Evolutionary conservation across 2,797 vertebrate species (phyloP).

Genomic region (Mus spretus): DNA sequence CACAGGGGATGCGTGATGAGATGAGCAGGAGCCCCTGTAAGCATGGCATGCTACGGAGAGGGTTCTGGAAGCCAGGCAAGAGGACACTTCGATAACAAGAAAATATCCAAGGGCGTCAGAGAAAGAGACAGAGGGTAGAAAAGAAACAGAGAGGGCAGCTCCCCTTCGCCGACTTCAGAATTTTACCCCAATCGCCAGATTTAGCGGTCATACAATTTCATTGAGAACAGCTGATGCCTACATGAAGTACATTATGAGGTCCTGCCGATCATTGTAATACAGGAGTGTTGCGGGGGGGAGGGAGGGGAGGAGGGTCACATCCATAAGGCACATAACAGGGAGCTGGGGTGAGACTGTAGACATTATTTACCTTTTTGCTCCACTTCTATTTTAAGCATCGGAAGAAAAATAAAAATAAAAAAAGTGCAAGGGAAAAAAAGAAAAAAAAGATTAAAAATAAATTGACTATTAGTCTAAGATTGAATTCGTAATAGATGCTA

Average conservation of each 20-base stretch:
- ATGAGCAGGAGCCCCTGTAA: slow-evolving; percentile 94
- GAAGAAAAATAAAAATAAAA: slow-evolving; percentile 98
- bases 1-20: slow-evolving; percentile 93
- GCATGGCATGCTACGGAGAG: slow-evolving; percentile 98
- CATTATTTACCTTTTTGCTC: slow-evolving; percentile 99
- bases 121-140: slow-evolving; percentile 90
- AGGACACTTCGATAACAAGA: slow-evolving; percentile 94
- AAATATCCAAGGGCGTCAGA: slow-evolving; percentile 94
- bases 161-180: slow-evolving; percentile 89
- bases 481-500: slow-evolving; percentile 97
- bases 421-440: slow-evolving; percentile 97
- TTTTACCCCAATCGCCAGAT: slow-evolving; percentile 93
- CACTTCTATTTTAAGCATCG: slow-evolving; percentile 99
- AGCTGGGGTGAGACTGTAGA: slow-evolving; percentile 98
- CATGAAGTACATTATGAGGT: slow-evolving; percentile 92
- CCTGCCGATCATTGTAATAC: slow-evolving; percentile 93
- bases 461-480: slow-evolving; percentile 97
- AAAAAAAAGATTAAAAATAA: slow-evolving; percentile 99
- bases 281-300: slow-evolving; percentile 89
- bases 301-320: slow-evolving; percentile 96
- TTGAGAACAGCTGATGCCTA: slow-evolving; percentile 92
- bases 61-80: slow-evolving; percentile 97
- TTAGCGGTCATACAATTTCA: slow-evolving; percentile 92
- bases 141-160: slow-evolving; percentile 86
- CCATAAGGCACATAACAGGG: slow-evolving; percentile 99